Percentiles rank a stretch among this genome's conserved stretches.
These are phyloP conservation scores for Zaprionus lachaisei DNA, from an alignment of 1,140 invertebrate genomes.

Conservation along the genomic window DNA sequence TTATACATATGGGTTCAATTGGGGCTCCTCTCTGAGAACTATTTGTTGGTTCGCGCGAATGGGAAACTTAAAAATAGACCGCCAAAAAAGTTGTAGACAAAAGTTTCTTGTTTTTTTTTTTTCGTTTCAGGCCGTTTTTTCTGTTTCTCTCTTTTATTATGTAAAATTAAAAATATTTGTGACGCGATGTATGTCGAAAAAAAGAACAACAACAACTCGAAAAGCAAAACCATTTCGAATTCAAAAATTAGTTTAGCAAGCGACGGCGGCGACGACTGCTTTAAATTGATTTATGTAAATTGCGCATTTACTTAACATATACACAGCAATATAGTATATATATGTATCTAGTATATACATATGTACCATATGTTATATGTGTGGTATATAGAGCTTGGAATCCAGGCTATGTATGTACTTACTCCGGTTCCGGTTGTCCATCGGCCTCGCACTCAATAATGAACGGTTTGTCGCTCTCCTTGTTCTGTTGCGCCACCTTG, in stretches of 20 bases:
- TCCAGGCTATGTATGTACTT: slow-evolving; percentile 81
- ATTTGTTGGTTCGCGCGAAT: not conserved
- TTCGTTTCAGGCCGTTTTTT: slow-evolving; percentile 7
- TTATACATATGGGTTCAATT: not conserved
- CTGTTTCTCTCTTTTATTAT: slow-evolving; percentile 9
- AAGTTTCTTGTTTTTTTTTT: slow-evolving; percentile 18
- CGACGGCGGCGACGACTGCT: slow-evolving; percentile 36
- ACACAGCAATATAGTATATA: not conserved
- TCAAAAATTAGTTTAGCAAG: slow-evolving; percentile 21
- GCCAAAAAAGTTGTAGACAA: slow-evolving; percentile 5
- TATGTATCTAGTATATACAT: slow-evolving; percentile 19
- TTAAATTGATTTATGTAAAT: slow-evolving; percentile 68
- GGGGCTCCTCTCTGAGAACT: not conserved
- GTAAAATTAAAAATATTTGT: slow-evolving; percentile 46
- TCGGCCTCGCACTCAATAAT: slow-evolving; percentile 97
- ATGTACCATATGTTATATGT: not conserved
- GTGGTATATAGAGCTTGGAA: not conserved
- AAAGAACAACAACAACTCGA: slow-evolving; percentile 14
- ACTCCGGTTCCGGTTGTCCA: slow-evolving; percentile 95
- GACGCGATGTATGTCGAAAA: slow-evolving; percentile 44
- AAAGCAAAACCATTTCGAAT: slow-evolving; percentile 40
- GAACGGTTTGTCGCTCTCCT: slow-evolving; percentile 96
- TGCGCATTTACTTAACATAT: slow-evolving; percentile 24
- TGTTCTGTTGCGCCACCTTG: slow-evolving; percentile 92
- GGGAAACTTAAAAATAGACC: slow-evolving; percentile 20